Conservation (phyloP, 2,888 invertebrate genomes). For the Metellina segmentata region DNA sequence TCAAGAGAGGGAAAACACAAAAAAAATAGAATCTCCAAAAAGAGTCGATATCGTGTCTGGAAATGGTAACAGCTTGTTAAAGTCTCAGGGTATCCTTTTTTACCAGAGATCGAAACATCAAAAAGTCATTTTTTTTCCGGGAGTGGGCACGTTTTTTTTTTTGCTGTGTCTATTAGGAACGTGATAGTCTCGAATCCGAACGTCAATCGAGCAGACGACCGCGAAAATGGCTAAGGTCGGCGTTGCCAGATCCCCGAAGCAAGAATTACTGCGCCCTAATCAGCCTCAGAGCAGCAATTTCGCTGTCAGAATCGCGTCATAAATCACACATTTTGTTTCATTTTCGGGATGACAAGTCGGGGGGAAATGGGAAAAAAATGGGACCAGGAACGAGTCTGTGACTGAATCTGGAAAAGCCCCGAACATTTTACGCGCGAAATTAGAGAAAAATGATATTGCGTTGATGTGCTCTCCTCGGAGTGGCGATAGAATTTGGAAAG, state of each 20-base stretch:
- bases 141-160: conserved; percentile 7
- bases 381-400: background rate
- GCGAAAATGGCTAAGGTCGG: conserved; percentile 52
- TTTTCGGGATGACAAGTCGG: conserved; percentile 32
- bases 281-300: conserved; percentile 54
- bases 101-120: conserved; percentile 39
- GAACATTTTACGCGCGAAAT: background rate
- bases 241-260: conserved; percentile 30
- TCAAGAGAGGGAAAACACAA: background rate
- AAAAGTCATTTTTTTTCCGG: conserved; percentile 16
- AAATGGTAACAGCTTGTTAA: conserved; percentile 56
- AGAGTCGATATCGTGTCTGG: conserved; percentile 28
- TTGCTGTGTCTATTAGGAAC: conserved; percentile 25
- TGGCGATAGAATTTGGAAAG: no score
- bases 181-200: conserved; percentile 29
- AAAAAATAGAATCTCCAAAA: conserved; percentile 6
- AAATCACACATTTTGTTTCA: conserved; percentile 61
- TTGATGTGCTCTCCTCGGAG: no score
- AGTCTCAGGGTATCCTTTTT: conserved; percentile 19
- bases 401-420: no score
- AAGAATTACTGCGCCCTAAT: conserved; percentile 49
- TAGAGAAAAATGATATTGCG: no score
- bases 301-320: conserved; percentile 50
- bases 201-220: conserved; percentile 56
- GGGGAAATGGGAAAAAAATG: background rate